phyloP scores from a whole-genome alignment of 2,113 vertebrate species.

The Grallaria varia region DNA sequence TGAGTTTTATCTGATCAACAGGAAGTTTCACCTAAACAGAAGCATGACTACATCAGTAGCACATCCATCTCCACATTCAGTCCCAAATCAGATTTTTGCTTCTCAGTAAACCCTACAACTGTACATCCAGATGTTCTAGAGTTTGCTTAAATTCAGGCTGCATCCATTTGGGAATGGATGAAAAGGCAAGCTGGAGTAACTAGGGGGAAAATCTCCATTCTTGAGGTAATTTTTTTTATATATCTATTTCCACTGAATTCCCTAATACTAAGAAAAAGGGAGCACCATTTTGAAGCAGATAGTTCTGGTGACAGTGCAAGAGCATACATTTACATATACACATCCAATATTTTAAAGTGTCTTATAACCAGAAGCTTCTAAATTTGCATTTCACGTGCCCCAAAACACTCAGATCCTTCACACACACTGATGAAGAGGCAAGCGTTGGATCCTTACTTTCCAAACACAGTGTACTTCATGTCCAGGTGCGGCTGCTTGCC shows the following conservation, averaged over 20 bases:
- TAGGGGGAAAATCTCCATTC: neutral
- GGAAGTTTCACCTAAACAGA: neutral
- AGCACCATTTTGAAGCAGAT: neutral
- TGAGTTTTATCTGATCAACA: neutral
- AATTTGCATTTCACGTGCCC: neutral
- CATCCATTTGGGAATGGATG: neutral
- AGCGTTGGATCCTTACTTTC: conserved; percentile 82
- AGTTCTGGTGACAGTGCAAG: neutral
- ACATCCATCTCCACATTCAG: neutral
- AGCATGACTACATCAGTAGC: neutral
- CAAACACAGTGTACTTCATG: conserved; percentile 98
- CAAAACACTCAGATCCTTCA: neutral
- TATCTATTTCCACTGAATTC: neutral
- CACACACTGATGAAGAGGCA: neutral
- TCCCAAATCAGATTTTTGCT: neutral
- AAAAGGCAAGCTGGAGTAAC: neutral
- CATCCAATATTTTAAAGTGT: neutral
- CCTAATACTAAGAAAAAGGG: neutral
- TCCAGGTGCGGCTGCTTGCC: conserved; percentile 96
- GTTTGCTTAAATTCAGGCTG: neutral
- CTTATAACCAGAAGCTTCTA: neutral
- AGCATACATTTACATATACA: neutral
- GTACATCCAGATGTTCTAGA: neutral
- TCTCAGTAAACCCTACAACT: neutral
- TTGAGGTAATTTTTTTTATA: neutral